Conservation (phyloP, 2,888 invertebrate species). For the Poecilobothrus nobilitatus region DNA sequence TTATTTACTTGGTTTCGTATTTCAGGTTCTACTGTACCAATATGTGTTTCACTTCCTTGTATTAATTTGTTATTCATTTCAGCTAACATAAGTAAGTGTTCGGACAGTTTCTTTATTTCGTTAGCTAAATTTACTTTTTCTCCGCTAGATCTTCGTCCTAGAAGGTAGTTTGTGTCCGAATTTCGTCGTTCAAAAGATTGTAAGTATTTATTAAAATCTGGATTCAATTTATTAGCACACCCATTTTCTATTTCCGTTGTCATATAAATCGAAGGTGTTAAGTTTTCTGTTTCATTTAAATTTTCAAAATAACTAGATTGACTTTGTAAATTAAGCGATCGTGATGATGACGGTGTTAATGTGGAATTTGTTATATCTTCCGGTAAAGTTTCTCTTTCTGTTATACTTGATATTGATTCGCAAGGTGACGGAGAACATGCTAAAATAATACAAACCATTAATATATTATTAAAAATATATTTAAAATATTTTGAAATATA, state of each 20-base stretch:
- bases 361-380: slow-evolving; percentile 17
- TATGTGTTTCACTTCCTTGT: slow-evolving; percentile 23
- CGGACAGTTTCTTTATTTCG: slow-evolving; percentile 74
- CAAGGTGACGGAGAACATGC: slow-evolving; percentile 75
- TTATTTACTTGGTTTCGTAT: too few species aligned
- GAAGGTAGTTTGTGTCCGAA: slow-evolving; percentile 65
- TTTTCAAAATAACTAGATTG: slow-evolving; percentile 40
- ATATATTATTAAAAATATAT: too few species aligned
- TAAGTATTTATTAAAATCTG: slow-evolving; percentile 40
- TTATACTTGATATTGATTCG: slow-evolving; percentile 62
- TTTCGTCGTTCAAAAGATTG: slow-evolving; percentile 61
- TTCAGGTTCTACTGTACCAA: slow-evolving; percentile 10
- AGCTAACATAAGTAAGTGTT: slow-evolving; percentile 63
- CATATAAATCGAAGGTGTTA: slow-evolving; percentile 27
- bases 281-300: slow-evolving; percentile 25
- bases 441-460: too few species aligned
- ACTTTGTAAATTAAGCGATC: slow-evolving; percentile 24
- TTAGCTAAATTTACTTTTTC: slow-evolving; percentile 67
- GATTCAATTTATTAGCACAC: slow-evolving; percentile 29
- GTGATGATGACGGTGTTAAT: slow-evolving; percentile 16
- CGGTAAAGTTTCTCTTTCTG: slow-evolving; percentile 34
- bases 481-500: too few species aligned
- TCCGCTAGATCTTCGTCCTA: slow-evolving; percentile 50
- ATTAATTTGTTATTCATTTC: slow-evolving; percentile 50
- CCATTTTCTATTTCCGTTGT: slow-evolving; percentile 21